phyloP scores from a whole-genome alignment of 2,888 invertebrate genomes.

The Scelioninae gen. 1 region DNA sequence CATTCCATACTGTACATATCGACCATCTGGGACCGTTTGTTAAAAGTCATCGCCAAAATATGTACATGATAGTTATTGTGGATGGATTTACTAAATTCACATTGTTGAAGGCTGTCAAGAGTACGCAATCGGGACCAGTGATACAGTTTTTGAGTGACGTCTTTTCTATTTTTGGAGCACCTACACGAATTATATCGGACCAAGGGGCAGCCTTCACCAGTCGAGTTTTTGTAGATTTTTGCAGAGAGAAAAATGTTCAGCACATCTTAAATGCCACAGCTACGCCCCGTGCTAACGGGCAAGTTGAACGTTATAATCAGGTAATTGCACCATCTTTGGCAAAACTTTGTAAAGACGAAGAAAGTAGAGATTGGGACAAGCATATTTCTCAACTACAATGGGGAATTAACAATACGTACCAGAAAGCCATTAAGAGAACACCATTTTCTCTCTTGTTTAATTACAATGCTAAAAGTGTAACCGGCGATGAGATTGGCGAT shows the following conservation, averaged over 20 bases:
- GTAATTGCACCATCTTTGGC: conserved; percentile 29
- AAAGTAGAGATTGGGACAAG: conserved; percentile 35
- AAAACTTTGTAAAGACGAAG: conserved; percentile 15
- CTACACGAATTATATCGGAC: conserved; percentile 79
- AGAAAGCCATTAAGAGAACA: conserved; percentile 33
- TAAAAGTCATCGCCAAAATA: conserved; percentile 76
- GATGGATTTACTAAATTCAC: conserved; percentile 81
- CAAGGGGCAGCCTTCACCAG: conserved; percentile 80
- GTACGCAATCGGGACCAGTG: conserved; percentile 75
- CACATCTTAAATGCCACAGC: conserved; percentile 77
- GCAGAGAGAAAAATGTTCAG: conserved; percentile 74
- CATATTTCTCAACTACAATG: conserved; percentile 25
- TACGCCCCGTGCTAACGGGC: conserved; percentile 80
- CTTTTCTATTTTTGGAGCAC: conserved; percentile 19
- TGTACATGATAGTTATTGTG: conserved; percentile 78
- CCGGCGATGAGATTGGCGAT: conserved; percentile 31
- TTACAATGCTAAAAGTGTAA: conserved; percentile 11
- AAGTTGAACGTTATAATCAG: conserved; percentile 74
- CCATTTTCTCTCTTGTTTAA: conserved; percentile 37
- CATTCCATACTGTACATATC: conserved; percentile 82
- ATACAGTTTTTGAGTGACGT: conserved; percentile 67
- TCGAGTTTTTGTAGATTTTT: conserved; percentile 77
- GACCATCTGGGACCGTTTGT: conserved; percentile 83
- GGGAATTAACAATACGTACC: conserved; percentile 42
- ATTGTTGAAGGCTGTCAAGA: conserved; percentile 76